These are phyloP conservation scores for Parnassius smintheus DNA, from an alignment of 2,888 invertebrate genomes.

Conservation along the genomic window DNA sequence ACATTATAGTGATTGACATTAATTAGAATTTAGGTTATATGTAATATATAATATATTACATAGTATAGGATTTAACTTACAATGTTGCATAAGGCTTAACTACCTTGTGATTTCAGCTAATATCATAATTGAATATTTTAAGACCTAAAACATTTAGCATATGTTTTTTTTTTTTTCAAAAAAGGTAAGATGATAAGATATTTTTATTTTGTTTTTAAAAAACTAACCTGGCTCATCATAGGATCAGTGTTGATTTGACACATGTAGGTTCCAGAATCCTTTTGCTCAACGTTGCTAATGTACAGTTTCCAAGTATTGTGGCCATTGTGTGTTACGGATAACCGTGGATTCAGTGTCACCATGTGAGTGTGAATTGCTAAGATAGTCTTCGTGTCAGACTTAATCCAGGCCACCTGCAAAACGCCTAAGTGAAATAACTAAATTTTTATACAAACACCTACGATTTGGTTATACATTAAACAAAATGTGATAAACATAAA, in stretches of 20 bases:
- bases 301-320: conserved; percentile 96
- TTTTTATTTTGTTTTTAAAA: not conserved
- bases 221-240: conserved; percentile 90
- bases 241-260: conserved; percentile 96
- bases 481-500: too few species aligned
- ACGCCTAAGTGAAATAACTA: conserved; percentile 16
- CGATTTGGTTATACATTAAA: too few species aligned
- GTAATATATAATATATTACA: not conserved
- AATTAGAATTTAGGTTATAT: not conserved
- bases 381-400: conserved; percentile 93
- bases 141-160: not conserved
- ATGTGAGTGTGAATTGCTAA: conserved; percentile 93
- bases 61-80: not conserved
- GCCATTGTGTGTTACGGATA: conserved; percentile 94
- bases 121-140: not conserved
- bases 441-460: too few species aligned
- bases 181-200: not conserved
- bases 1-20: not conserved
- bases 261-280: conserved; percentile 96
- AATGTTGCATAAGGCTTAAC: not conserved
- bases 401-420: conserved; percentile 93
- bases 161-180: too few species aligned
- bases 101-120: not conserved
- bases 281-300: conserved; percentile 92
- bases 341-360: conserved; percentile 91